Evolutionary conservation across 2,888 invertebrate species (phyloP), one percentile per base, ranked within the genome.

Genomic region (Metellina segmentata): DNA sequence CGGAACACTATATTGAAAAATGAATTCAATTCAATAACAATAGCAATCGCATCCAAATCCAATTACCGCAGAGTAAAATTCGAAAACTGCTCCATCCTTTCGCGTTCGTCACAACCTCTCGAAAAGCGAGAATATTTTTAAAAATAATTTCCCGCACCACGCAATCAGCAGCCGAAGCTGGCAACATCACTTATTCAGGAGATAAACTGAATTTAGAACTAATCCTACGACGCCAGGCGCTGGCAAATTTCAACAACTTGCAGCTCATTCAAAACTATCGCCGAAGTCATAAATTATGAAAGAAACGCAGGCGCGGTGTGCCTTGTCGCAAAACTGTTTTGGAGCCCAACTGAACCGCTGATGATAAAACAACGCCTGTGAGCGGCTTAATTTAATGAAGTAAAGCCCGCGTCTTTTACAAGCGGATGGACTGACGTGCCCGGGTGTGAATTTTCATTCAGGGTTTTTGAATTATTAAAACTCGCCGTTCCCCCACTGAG

Each of bases 401-500:
- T 77, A 79, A 79, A 74, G 52, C 79, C 61, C 7, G 74, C 48
- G 90, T 90, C 85, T 85, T 53, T 87, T 49, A 61, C 61, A 91
- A 91, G n/a, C 49, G 20, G 71, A 7, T 19, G 75, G 16, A 48
- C 48, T 85, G 89, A 90, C 89, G 85, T 52, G 89, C 70, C 49
- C 20, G 51, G 71, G 81, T 49, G 61, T 70, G 85, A 90, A 90
- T 83, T 90, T 90, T 90, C 89, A 90, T 90, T 90, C 85, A 79
- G 52, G 11, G 49, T n/a, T 49, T 19, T 70, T 91, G 91, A 91
- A 91, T 87, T 91, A 91, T 91, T 91, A 91, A 91, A 86, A 20
- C 16, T 49, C 71, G 8, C 19, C 69, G 81, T 88, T 69, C 49
- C 74, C 69, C 49, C 72, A 52, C 75, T 75, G 74, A 52, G 85